Percentiles rank a stretch among this genome's conserved stretches.
Conservation (phyloP, 1,140 invertebrate genomes). For the Meloidogyne floridensis region DNA sequence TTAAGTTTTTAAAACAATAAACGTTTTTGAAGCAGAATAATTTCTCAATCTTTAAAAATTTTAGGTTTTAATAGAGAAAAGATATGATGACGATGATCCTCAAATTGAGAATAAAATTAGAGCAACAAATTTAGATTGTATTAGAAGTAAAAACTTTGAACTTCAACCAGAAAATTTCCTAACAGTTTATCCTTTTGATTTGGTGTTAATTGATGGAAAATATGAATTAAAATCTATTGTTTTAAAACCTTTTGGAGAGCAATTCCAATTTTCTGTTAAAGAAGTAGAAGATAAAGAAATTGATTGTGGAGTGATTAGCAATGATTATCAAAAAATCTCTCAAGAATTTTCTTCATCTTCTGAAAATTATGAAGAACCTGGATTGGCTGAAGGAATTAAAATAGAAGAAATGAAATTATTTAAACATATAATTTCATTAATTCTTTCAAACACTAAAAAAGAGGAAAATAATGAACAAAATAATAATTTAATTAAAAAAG, state of each 20-base stretch:
- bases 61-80: constrained; percentile 6
- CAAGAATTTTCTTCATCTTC: background rate
- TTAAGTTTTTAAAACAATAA: no score
- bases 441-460: background rate
- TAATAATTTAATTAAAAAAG: constrained; percentile 11
- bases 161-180: constrained; percentile 29
- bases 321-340: background rate
- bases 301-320: no score
- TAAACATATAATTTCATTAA: background rate
- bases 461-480: background rate
- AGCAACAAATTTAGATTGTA: constrained; percentile 21
- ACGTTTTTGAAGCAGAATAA: no score
- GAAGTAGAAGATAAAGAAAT: background rate
- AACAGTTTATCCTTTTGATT: constrained; percentile 24
- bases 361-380: no score
- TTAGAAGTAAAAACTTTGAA: constrained; percentile 19
- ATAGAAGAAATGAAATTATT: background rate
- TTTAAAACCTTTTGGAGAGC: background rate
- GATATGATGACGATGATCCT: constrained; percentile 26
- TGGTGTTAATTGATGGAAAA: constrained; percentile 3
- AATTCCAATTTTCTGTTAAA: background rate
- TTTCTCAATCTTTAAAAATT: background rate
- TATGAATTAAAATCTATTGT: no score
- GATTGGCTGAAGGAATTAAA: constrained; percentile 8
- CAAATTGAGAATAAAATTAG: constrained; percentile 36